A percentile compares a stretch with the other conserved stretches of the same genome.
These are phyloP conservation scores for Nilaparvata lugens DNA, from an alignment of 1,140 invertebrate genomes.

Conservation along the genomic window DNA sequence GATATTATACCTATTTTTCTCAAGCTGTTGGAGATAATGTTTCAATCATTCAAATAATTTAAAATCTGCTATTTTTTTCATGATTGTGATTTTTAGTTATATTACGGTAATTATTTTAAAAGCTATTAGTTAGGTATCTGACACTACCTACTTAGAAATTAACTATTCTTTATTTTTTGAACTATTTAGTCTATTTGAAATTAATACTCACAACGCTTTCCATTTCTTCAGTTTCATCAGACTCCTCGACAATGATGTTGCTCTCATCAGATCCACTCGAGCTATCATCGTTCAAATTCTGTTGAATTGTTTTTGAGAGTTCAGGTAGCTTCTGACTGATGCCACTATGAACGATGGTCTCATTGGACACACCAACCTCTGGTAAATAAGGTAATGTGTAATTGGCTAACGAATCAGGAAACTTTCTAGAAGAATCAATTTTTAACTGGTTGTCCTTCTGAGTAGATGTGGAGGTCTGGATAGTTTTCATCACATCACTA, in stretches of 20 bases:
- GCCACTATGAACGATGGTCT: background rate
- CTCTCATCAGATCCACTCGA: constrained; percentile 13
- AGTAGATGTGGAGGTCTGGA: background rate
- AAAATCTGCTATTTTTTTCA: too few relatives aligned
- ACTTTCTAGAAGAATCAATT: background rate
- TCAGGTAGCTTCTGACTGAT: background rate
- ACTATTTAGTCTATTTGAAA: too few relatives aligned
- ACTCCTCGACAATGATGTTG: constrained; percentile 18
- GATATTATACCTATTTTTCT: too few relatives aligned
- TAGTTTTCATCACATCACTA: background rate
- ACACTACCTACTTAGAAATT: too few relatives aligned
- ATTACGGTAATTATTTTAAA: too few relatives aligned
- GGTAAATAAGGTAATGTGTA: background rate
- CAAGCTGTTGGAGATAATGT: too few relatives aligned
- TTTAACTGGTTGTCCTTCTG: background rate
- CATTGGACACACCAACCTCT: background rate
- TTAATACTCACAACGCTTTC: constrained; percentile 11
- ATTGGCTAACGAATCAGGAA: background rate
- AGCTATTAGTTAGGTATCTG: too few relatives aligned
- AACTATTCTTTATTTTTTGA: too few relatives aligned
- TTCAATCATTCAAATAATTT: too few relatives aligned
- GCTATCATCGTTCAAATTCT: constrained; percentile 1
- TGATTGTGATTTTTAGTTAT: too few relatives aligned
- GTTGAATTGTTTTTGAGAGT: background rate
- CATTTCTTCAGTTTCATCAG: constrained; percentile 15